These are phyloP conservation scores for Chironomus riparius DNA, from an alignment of 2,888 invertebrate genomes.

Conservation along the genomic window DNA sequence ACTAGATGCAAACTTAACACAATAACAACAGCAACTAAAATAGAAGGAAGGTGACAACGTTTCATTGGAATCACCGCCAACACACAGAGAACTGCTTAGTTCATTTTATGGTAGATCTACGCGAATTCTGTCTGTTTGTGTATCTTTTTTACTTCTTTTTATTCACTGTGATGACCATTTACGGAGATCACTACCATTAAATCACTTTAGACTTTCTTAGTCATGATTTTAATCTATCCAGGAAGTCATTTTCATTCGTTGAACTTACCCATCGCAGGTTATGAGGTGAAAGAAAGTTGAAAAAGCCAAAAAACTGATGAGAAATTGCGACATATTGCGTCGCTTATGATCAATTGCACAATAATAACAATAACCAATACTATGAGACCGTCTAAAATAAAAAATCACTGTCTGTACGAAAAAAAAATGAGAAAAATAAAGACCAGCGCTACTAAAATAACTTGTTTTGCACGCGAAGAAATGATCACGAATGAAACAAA, in stretches of 20 bases:
- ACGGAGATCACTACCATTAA: constrained; percentile 23
- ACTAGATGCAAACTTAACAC: not conserved
- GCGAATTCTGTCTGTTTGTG: not conserved
- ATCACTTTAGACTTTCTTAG: not conserved
- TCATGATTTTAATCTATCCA: not conserved
- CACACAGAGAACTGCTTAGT: not conserved
- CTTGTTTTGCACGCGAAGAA: constrained; percentile 3
- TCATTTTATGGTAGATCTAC: not conserved
- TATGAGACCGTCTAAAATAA: not conserved
- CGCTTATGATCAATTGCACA: constrained; percentile 25
- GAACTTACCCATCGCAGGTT: constrained; percentile 19
- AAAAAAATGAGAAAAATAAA: not conserved
- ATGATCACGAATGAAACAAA: not conserved
- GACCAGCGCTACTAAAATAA: not conserved
- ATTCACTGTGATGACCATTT: constrained; percentile 21
- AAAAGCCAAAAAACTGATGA: constrained; percentile 5
- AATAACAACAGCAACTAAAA: not conserved
- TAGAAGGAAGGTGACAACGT: not conserved
- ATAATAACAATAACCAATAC: constrained; percentile 26
- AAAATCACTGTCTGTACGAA: constrained; percentile 7
- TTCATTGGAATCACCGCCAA: not conserved
- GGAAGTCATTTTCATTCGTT: not conserved
- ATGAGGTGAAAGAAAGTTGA: not conserved
- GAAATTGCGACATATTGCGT: constrained; percentile 23
- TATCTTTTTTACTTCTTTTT: not conserved